These are phyloP conservation scores for Cirrhinus molitorella DNA, from an alignment of 2,797 vertebrate genomes.

Conservation along the genomic window DNA sequence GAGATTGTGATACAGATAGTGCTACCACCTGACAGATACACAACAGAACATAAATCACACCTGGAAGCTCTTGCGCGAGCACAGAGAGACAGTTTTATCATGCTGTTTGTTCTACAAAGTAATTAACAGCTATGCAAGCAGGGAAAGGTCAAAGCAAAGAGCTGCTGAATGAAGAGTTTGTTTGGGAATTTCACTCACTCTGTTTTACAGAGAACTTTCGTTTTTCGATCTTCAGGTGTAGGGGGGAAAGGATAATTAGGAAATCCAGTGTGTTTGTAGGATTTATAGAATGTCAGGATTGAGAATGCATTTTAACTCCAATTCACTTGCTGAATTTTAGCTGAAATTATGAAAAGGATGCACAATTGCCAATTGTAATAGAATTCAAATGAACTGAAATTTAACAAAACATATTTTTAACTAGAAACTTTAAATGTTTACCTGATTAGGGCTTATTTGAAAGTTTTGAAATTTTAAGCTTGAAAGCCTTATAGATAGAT, in stretches of 20 bases:
- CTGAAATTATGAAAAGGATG: not conserved
- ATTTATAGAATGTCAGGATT: not conserved
- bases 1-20: slow-evolving; percentile 82
- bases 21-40: slow-evolving; percentile 75
- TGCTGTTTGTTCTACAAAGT: slow-evolving; percentile 27
- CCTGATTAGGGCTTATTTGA: not conserved
- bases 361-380: not conserved
- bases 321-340: not conserved
- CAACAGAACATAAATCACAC: slow-evolving; percentile 83
- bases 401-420: not conserved
- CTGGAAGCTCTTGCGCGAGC: slow-evolving; percentile 27
- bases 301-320: not conserved
- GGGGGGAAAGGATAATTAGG: not conserved
- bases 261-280: not conserved
- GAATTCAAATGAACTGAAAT: not conserved
- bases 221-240: not conserved
- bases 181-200: not conserved
- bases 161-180: not conserved
- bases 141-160: slow-evolving; percentile 38
- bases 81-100: slow-evolving; percentile 45
- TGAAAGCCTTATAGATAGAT: too few relatives aligned
- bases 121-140: slow-evolving; percentile 35
- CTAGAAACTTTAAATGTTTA: not conserved
- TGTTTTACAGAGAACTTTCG: too few relatives aligned
- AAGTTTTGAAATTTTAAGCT: not conserved